Evolutionary conservation across 2,888 invertebrate species (phyloP), one percentile per base, ranked within the genome.

Genomic region (Aphodius sticticus): DNA sequence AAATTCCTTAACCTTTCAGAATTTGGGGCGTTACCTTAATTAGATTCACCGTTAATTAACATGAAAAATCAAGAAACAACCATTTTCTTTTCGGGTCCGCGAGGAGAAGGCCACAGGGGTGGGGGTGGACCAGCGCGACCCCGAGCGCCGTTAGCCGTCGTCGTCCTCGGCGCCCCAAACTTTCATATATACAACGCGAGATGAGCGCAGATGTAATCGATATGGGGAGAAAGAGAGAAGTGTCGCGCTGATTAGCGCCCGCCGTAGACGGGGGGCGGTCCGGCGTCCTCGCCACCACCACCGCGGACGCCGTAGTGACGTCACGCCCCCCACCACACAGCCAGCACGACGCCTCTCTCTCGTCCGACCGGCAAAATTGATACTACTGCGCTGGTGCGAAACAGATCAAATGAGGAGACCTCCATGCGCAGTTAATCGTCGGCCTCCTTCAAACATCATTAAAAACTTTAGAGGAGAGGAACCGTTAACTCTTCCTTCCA

Each of bases 201-300:
- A 82, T 82, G 84, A 82, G 84, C 81, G 83, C 83, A 86, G 86
- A 86, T 86, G 86, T 86, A 86, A 88, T 88, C 87, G 87, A 87
- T 87, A 87, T 86, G 85, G 37, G 26, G 74, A 74, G 74, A 74
- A 74, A 74, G 74, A 74, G 74, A 84, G 86, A 87, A 86, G 87
- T 87, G 87, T 87, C 87, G 87, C 85, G 87, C 86, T 87, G 87
- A 87, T 88, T 88, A 87, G 87, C 87, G 86, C 86, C 85, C 36
- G 37, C 35, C 84, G 85, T 83, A 84, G 84, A 83, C 85, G 86
- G 86, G 85, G 86, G 85, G 85, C 87, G 86, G 86, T 85, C 84
- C 85, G 82, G 83, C 78, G 82, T 79, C 83, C 82, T 85, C 87
- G 86, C 86, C 87, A 86, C 85, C 86, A 84, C 85, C 83, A 84